Conservation (phyloP, 1,140 invertebrate species). For the Rhopalosiphum maidis region DNA sequence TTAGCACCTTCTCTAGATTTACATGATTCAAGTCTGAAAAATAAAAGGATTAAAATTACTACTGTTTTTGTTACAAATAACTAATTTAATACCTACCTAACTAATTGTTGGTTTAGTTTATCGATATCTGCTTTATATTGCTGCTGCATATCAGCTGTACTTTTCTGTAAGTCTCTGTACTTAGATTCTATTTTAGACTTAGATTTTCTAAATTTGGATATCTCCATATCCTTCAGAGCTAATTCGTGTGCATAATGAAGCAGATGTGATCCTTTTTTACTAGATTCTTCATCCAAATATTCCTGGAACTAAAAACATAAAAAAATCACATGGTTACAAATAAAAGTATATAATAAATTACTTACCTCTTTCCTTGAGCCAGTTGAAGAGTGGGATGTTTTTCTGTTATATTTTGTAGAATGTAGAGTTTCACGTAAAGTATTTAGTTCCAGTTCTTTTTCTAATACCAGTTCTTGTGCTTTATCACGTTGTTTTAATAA, state of each 20-base stretch:
- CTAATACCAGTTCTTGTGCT: conserved; percentile 76
- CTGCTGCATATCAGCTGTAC: conserved; percentile 67
- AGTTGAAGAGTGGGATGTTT: conserved; percentile 43
- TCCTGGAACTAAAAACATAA: conserved; percentile 38
- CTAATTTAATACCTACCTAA: conserved; percentile 65
- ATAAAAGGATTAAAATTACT: conserved; percentile 12
- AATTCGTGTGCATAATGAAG: conserved; percentile 85
- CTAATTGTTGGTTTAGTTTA: conserved; percentile 68
- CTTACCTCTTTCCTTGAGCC: conserved; percentile 50
- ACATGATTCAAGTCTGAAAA: conserved; percentile 73
- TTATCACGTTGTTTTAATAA: conserved; percentile 78
- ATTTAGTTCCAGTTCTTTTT: conserved; percentile 81
- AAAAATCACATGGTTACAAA: neutral
- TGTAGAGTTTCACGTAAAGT: conserved; percentile 65
- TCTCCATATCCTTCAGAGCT: conserved; percentile 80
- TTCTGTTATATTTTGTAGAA: conserved; percentile 48
- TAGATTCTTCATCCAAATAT: conserved; percentile 56
- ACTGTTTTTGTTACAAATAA: neutral
- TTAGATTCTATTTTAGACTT: conserved; percentile 75
- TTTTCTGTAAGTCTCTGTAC: conserved; percentile 71
- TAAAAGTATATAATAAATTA: neutral
- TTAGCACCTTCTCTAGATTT: conserved; percentile 84
- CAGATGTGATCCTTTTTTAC: conserved; percentile 70
- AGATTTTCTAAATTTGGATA: conserved; percentile 74
- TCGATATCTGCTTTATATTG: conserved; percentile 68